Conservation (phyloP, 1,140 invertebrate genomes). For the Drosophila serrata region DNA sequence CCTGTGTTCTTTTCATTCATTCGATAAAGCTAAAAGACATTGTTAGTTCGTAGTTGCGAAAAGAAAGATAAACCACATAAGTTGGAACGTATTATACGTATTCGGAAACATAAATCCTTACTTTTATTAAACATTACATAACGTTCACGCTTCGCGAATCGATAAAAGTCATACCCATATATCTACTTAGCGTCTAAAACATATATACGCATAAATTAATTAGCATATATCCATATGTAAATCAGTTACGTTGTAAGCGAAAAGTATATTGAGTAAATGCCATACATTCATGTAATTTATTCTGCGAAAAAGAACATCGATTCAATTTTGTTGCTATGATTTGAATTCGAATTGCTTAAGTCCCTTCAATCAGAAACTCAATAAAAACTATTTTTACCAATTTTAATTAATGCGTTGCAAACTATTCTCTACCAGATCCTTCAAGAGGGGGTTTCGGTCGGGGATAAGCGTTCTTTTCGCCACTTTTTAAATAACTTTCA, state of each 20-base stretch:
- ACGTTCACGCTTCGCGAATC: slow-evolving; percentile 42
- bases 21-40: slow-evolving; percentile 67
- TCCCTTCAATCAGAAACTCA: slow-evolving; percentile 38
- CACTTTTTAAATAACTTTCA: too few relatives aligned
- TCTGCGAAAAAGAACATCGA: slow-evolving; percentile 15
- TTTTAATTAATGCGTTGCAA: slow-evolving; percentile 8
- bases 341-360: slow-evolving; percentile 26
- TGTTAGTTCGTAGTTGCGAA: slow-evolving; percentile 60
- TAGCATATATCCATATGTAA: slow-evolving; percentile 48
- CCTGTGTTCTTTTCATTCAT: slow-evolving; percentile 24
- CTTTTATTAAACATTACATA: slow-evolving; percentile 10
- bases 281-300: slow-evolving; percentile 44
- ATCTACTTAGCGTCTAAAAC: slow-evolving; percentile 18
- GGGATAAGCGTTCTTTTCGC: too few relatives aligned
- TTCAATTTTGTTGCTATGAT: slow-evolving; percentile 24
- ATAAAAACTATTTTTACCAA: slow-evolving; percentile 50
- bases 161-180: slow-evolving; percentile 70
- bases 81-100: slow-evolving; percentile 3
- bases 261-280: slow-evolving; percentile 7
- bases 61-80: not conserved
- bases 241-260: slow-evolving; percentile 41
- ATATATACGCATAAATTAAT: slow-evolving; percentile 30
- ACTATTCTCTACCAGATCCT: too few relatives aligned
- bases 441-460: too few relatives aligned
- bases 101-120: slow-evolving; percentile 10